Base-by-base conservation (phyloP, 1,140 invertebrate genomes). In the Zaprionus ornatus region DNA sequence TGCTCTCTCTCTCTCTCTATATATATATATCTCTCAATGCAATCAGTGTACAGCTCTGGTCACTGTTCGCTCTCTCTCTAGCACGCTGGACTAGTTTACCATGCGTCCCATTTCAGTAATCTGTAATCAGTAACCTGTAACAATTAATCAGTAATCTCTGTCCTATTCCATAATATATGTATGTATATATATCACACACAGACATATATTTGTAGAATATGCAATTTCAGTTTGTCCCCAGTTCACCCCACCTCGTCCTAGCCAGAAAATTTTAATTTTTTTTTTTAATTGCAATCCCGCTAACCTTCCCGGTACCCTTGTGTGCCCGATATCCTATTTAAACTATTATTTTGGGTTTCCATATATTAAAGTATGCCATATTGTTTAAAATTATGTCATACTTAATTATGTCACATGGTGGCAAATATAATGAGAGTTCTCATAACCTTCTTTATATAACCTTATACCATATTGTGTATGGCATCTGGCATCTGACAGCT, bases 1-100 rank as follows among this genome's bases (percentile, higher is more conserved):
- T 79, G 64, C 29, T 80, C 69, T 64, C 65, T 85, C 42, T 79
- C 40, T 17, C n/a, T 21, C 45, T 50, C 19, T 21, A 19, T 48
- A 9, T 48, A 2, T 48, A 2, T 48, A 2, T 50, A 23, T 10
- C 19, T 23, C 19, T 23, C 4, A 21, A 66, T 59, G 48, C 62
- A 77, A 27, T 37, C 13, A n/a, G 21, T 35, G 57, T 21, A 19
- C 54, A 19, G 45, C 52, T 69, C 50, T 59, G 42, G 61, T 62
- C 45, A 45, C 70, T 67, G 54, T n/a, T 48, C 27, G 19, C 42
- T 45, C 21, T 54, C 21, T 54, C 25, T 57, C 52, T 21, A 50
- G 42, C 40, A 62, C 25, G 42, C 60, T 62, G 40, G 37, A 21
- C 25, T 50, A 21, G 25, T 29, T 48, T 15, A 29, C n/a, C 60